Percentiles rank a stretch among this genome's conserved stretches.
Evolutionary conservation across 2,888 invertebrate species (phyloP).

Genomic region (Tipula confusa): DNA sequence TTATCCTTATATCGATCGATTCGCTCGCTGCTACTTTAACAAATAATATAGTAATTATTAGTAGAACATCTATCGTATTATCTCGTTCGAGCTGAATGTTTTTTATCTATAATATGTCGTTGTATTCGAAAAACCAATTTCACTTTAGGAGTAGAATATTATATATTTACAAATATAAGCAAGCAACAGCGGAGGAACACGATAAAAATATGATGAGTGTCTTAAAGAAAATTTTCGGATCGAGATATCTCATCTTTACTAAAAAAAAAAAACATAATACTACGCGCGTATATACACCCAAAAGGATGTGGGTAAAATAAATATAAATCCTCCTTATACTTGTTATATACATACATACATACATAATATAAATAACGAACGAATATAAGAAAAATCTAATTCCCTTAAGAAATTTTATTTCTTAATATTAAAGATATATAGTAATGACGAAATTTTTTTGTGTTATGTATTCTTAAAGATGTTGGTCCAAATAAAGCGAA

Average conservation of each 20-base stretch:
- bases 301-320: not conserved
- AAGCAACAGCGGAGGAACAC: not conserved
- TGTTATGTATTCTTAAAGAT: not conserved
- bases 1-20: not conserved
- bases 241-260: not conserved
- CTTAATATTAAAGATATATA: constrained; percentile 21
- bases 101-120: not conserved
- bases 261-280: not conserved
- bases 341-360: not conserved
- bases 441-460: not conserved
- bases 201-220: constrained; percentile 12
- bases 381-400: not conserved
- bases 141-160: not conserved
- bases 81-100: not conserved
- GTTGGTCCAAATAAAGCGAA: not conserved
- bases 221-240: not conserved
- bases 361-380: not conserved
- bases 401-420: not conserved
- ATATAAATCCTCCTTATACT: not conserved
- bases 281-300: not conserved
- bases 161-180: not conserved
- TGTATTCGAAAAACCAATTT: not conserved
- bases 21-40: not conserved
- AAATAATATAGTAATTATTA: not conserved
- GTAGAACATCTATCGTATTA: not conserved